These are phyloP conservation scores for Oenanthe oenanthe DNA, from an alignment of 2,113 vertebrate species.

Conservation along the genomic window DNA sequence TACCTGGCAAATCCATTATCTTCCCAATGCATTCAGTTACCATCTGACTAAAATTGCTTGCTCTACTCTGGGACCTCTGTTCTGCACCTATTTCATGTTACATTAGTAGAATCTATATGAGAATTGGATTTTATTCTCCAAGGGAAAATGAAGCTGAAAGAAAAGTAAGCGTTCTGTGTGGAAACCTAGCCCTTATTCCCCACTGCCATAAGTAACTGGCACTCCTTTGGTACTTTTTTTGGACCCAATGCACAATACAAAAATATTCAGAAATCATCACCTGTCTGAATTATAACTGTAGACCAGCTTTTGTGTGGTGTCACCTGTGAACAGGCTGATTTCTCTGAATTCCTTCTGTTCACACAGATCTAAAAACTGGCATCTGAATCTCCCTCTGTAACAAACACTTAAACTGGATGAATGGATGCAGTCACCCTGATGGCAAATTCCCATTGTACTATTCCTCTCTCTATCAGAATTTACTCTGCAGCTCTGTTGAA, in stretches of 20 bases:
- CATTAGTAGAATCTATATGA: background rate
- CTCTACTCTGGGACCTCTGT: fast-evolving
- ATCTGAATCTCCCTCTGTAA: background rate
- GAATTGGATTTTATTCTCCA: background rate
- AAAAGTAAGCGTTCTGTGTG: background rate
- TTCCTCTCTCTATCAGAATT: background rate
- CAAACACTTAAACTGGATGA: background rate
- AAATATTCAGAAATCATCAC: background rate
- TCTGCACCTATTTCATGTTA: background rate
- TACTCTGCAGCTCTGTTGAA: background rate
- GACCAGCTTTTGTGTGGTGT: background rate
- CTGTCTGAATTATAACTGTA: background rate
- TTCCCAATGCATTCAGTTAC: background rate
- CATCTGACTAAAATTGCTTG: background rate
- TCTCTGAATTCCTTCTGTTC: background rate
- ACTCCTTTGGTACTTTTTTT: background rate
- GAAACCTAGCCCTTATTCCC: background rate
- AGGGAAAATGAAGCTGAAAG: background rate
- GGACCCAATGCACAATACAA: background rate
- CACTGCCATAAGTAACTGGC: background rate
- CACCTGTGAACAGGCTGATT: background rate
- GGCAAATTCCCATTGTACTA: background rate
- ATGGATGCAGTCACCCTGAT: background rate
- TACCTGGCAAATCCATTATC: background rate
- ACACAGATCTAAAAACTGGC: background rate